Evolutionary conservation across 2,797 vertebrate genomes (phyloP).

Genomic region (Sarcoramphus papa): DNA sequence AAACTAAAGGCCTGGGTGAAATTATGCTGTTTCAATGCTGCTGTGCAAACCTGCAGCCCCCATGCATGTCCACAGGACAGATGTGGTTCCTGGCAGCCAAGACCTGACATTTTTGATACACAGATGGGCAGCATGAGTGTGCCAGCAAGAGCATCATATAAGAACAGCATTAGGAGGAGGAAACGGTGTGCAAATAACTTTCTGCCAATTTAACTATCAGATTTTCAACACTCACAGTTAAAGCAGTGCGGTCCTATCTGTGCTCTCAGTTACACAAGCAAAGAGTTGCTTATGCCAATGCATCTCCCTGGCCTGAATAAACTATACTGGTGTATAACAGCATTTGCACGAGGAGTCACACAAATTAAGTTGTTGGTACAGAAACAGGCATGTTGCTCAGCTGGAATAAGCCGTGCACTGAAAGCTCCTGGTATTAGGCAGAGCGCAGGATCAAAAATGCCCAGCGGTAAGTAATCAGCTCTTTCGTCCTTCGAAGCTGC

Average conservation of each 20-base stretch:
- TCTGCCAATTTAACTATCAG: background rate
- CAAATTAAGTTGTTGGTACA: background rate
- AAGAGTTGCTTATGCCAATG: background rate
- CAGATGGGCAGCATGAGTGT: background rate
- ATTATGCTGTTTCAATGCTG: background rate
- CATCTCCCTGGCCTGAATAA: background rate
- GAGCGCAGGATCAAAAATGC: background rate
- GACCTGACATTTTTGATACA: background rate
- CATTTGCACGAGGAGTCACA: background rate
- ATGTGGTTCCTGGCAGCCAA: background rate
- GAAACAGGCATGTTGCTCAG: background rate
- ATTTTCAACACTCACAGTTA: background rate
- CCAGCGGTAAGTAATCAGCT: background rate
- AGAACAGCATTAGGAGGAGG: background rate
- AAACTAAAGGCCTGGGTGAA: background rate
- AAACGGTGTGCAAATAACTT: background rate
- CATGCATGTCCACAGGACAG: fast-evolving
- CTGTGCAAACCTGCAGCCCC: background rate
- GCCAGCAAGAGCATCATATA: background rate
- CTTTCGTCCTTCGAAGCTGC: background rate
- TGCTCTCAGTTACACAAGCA: background rate
- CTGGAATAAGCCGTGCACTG: background rate
- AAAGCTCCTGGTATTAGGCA: background rate
- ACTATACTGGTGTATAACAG: background rate
- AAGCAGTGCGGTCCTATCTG: background rate